Percentiles rank a stretch among this genome's conserved stretches.
Evolutionary conservation across 2,113 vertebrate genomes (phyloP).

Genomic region (Rhinopomastus cyanomelas): DNA sequence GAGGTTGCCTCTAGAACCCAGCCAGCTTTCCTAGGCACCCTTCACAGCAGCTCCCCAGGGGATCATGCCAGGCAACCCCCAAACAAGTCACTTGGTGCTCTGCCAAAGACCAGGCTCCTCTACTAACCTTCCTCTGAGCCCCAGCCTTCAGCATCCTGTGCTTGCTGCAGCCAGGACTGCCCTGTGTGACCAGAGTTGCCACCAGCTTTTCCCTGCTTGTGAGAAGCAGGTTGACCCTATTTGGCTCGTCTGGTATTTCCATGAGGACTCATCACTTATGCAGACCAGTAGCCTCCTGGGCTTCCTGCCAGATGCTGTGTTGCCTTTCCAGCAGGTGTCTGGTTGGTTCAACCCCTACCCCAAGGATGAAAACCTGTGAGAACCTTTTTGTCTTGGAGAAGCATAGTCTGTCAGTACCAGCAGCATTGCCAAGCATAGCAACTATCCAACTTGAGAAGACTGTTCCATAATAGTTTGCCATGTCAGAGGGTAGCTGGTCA

Average conservation of each 20-base stretch:
- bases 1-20: not conserved
- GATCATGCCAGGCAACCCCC: not conserved
- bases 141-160: not conserved
- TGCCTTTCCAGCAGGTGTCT: not conserved
- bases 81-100: not conserved
- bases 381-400: fast-evolving
- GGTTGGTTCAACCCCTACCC: not conserved
- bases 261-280: not conserved
- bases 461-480: not conserved
- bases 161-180: not conserved
- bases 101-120: not conserved
- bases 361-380: not conserved
- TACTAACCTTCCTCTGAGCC: not conserved
- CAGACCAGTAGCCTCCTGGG: not conserved
- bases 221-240: not conserved
- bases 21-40: not conserved
- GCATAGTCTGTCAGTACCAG: fast-evolving
- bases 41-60: not conserved
- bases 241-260: not conserved
- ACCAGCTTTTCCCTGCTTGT: not conserved
- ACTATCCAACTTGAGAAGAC: not conserved
- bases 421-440: not conserved
- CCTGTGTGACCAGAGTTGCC: not conserved
- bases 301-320: not conserved
- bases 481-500: not conserved